These are phyloP conservation scores for Alectoris magna DNA, from an alignment of 2,797 vertebrate species.

Conservation along the genomic window DNA sequence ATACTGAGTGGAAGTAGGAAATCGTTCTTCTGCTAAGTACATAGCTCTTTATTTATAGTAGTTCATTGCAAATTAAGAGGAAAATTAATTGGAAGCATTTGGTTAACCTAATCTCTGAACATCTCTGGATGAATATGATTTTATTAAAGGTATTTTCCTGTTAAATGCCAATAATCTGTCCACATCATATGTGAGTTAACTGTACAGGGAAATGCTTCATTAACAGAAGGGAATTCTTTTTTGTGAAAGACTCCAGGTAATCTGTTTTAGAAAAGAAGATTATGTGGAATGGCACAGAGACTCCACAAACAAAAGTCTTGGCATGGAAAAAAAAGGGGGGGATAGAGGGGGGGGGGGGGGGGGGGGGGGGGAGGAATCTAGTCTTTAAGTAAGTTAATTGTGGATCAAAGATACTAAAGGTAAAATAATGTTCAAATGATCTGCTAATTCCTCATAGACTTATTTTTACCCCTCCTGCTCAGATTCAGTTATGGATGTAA, in stretches of 20 bases:
- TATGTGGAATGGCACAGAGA: background rate
- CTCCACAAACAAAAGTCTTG: rapidly evolving
- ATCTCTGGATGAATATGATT: background rate
- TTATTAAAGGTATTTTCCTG: slow-evolving; percentile 47
- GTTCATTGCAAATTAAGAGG: background rate
- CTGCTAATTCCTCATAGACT: background rate
- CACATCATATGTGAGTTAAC: background rate
- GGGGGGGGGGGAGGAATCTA: background rate
- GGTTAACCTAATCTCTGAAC: slow-evolving; percentile 12
- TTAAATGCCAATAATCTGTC: slow-evolving; percentile 19
- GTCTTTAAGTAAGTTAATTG: background rate
- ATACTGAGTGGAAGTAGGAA: background rate
- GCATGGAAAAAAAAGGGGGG: background rate
- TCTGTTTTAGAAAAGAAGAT: background rate
- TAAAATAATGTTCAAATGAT: background rate
- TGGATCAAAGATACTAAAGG: background rate
- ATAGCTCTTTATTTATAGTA: slow-evolving; percentile 18
- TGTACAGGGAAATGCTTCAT: background rate
- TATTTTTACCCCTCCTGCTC: background rate
- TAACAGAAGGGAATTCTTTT: background rate
- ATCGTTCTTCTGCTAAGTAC: background rate
- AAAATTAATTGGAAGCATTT: slow-evolving; percentile 35
- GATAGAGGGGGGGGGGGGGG: rapidly evolving
- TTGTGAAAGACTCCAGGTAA: background rate
- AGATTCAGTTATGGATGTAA: background rate